Percentiles rank a stretch among this genome's conserved stretches.
Conservation (phyloP, 2,797 vertebrate species). For the Chrysocyon brachyurus region DNA sequence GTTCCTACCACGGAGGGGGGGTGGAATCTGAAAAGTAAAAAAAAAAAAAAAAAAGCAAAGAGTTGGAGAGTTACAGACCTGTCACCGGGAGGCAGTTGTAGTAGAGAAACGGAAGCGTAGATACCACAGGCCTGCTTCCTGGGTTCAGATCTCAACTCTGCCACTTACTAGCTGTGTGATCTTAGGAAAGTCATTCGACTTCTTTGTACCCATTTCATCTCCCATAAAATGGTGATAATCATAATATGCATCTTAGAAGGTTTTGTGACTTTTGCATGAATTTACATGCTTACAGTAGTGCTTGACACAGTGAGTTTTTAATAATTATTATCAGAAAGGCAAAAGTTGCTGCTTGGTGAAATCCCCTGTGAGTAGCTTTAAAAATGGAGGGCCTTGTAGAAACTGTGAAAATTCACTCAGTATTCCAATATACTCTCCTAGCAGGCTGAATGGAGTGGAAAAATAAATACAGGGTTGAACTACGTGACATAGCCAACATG, state of each 20-base stretch:
- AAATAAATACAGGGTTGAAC: slow-evolving; percentile 18
- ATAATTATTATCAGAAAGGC: slow-evolving; percentile 1
- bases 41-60: slow-evolving; percentile 19
- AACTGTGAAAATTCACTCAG: neutral
- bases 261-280: slow-evolving; percentile 38
- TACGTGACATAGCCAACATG: neutral
- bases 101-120: neutral
- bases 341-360: slow-evolving; percentile 18
- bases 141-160: neutral
- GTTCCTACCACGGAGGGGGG: slow-evolving; percentile 96
- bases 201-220: neutral
- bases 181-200: neutral
- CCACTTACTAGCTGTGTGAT: neutral
- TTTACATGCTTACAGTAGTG: neutral
- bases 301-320: neutral
- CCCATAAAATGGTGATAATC: neutral
- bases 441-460: neutral
- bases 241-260: neutral
- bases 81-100: neutral
- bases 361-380: neutral
- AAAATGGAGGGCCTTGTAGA: neutral
- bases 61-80: neutral
- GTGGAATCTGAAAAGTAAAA: slow-evolving; percentile 92
- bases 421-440: neutral
- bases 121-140: neutral